Conservation (phyloP, 2,888 invertebrate genomes). For the Odontothrips loti region DNA sequence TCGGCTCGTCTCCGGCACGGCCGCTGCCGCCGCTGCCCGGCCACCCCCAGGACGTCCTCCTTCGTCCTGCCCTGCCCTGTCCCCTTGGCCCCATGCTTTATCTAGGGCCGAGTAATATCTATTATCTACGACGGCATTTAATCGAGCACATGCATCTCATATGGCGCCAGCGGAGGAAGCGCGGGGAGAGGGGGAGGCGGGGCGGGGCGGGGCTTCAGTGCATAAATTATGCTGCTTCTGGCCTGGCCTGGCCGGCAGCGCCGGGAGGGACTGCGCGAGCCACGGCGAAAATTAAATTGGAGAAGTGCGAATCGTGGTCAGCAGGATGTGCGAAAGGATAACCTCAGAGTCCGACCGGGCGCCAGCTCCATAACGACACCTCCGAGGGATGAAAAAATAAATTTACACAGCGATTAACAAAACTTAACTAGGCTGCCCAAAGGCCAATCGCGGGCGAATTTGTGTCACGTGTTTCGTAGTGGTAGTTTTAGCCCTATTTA, state of each 20-base stretch:
- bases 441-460: too few relatives aligned
- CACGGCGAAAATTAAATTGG: conserved; percentile 7
- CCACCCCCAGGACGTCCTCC: too few relatives aligned
- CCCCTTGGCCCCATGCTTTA: background rate
- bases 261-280: background rate
- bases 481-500: too few relatives aligned
- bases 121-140: conserved; percentile 23
- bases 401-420: too few relatives aligned
- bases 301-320: background rate
- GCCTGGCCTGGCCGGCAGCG: background rate
- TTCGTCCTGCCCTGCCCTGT: background rate
- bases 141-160: conserved; percentile 26
- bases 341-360: too few relatives aligned
- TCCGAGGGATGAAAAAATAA: too few relatives aligned
- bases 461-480: too few relatives aligned
- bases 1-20: too few relatives aligned
- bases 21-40: too few relatives aligned
- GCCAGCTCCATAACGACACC: too few relatives aligned
- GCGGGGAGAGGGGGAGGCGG: background rate
- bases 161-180: conserved; percentile 14
- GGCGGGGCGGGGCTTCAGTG: background rate
- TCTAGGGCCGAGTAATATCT: conserved; percentile 20
- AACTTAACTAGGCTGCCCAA: too few relatives aligned
- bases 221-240: background rate
- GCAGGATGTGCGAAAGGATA: background rate